Base-by-base conservation (phyloP, 2,888 invertebrate genomes). In the Eilema sororculum region DNA sequence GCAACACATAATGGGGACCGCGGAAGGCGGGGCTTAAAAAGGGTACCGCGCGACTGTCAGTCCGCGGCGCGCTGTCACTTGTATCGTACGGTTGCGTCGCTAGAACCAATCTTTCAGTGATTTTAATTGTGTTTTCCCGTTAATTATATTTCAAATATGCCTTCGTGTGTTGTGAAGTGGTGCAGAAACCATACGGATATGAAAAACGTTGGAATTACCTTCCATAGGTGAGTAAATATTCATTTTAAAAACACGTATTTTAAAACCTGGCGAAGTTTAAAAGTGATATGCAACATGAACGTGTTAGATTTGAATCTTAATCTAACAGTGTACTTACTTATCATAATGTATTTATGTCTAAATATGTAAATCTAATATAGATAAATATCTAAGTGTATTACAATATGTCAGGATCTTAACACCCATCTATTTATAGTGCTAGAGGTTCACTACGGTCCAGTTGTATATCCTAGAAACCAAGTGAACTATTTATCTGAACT, bases 121-220 rank as follows among this genome's bases (percentile, higher is more conserved):
- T 61, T 61, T 33, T 61, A 9, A 61, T 61, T 61, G 60, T 22
- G n/a, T 33, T 61, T 33, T 61, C 16, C 33, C 60, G 60, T n/a
- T 33, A 20, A 10, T 22, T 41, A 64, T n/a, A 25, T 10, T 33
- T 30, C 3, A 33, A 61, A 61, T 16, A 61, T 61, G 61, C 61
- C 61, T 4, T 61, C 61, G 10, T 61, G 61, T 61, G 61, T 37
- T n/a, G 61, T 61, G 13, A 61, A 61, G 10, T 61, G 61, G 61
- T 61, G 61, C 10, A 61, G 33, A 61, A 61, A 20, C 22, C 61
- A 61, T 33, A 33, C 61, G 61, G 61, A 61, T 61, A 33, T 61
- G 33, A 61, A 61, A 28, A 61, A 61, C 28, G 5, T 33, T 33
- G 61, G 61, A 33, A 61, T 61, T 9, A 61, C 61, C 10, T 61